phyloP scores from a whole-genome alignment of 2,113 vertebrate species.

The Cochlearius cochlearius region DNA sequence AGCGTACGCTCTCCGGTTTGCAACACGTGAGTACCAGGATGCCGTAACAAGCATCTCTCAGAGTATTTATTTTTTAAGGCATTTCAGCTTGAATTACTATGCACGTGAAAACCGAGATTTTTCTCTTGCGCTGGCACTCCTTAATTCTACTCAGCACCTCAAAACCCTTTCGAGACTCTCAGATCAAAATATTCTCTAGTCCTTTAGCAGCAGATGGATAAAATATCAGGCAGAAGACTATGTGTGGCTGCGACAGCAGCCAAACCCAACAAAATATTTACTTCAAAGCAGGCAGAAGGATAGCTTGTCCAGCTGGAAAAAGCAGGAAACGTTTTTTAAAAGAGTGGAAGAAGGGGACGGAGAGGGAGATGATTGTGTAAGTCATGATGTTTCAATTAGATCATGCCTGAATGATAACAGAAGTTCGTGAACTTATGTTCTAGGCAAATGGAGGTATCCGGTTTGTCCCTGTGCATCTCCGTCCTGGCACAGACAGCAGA shows the following conservation, averaged over 20 bases:
- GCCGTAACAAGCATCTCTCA: background rate
- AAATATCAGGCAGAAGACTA: background rate
- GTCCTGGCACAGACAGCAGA: background rate
- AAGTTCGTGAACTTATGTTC: constrained; percentile 6
- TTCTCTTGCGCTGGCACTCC: background rate
- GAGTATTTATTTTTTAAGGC: background rate
- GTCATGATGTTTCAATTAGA: constrained; percentile 29
- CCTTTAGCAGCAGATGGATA: constrained; percentile 25
- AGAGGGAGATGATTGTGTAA: constrained; percentile 17
- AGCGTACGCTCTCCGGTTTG: rapidly evolving
- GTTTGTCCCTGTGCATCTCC: background rate
- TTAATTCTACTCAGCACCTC: background rate
- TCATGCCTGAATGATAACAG: background rate
- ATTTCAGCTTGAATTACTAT: background rate
- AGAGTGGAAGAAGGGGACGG: background rate
- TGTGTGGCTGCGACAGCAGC: constrained; percentile 6
- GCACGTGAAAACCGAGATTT: background rate
- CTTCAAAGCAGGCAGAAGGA: constrained; percentile 44
- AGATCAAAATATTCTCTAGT: background rate
- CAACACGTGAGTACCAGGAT: background rate
- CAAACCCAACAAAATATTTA: constrained; percentile 51
- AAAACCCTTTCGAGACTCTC: background rate
- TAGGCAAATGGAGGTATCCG: background rate
- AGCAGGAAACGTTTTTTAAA: background rate
- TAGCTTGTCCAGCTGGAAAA: constrained; percentile 33